Evolutionary conservation across 2,113 vertebrate genomes (phyloP), one percentile per base, ranked within the genome.

Genomic region (Myotis davidii): DNA sequence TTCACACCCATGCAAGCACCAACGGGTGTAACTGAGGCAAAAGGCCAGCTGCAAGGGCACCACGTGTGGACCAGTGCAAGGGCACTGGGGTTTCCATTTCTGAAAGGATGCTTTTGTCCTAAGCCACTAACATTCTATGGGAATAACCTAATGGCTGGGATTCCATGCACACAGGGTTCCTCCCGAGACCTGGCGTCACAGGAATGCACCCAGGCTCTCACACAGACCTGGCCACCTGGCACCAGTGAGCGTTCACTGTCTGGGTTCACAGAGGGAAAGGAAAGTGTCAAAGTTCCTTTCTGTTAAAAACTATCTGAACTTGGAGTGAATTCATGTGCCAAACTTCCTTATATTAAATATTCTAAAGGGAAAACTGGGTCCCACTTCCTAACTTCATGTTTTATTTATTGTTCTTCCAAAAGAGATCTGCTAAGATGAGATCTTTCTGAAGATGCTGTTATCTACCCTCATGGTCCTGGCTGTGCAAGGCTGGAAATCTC

Each of bases 331-430:
- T 78, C 37, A 48, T 2, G 37, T 16, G 77, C 48, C 64, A 27
- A 91, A 61, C 61, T 37, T 73, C 29, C 70, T 50, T n/a, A 52
- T 21, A 59, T 20, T 61, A 73, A 91, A 45, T 54, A 94, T 61
- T 77, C 59, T 72, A 29, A 82, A 88, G 65, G 27, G 23, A 76
- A 93, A 88, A 91, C 81, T 23, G 11, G 34, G n/a, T 78, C 94
- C 50, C 76, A 52, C 73, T 91, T 91, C 70, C 91, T 94, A 89
- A 90, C 67, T 48, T 85, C 61, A 82, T 25, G 85, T 82, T 96
- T 86, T 88, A 81, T 91, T 93, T 76, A 64, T 74, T 84, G 72
- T 70, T 87, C 79, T 91, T 84, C 45, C 93, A 91, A 95, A 95
- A 83, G 65, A 93, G 73, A 76, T 91, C 74, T 2, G 85, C 70